Base-by-base conservation (phyloP, 2,797 vertebrate species). In the Scleropages formosus region DNA sequence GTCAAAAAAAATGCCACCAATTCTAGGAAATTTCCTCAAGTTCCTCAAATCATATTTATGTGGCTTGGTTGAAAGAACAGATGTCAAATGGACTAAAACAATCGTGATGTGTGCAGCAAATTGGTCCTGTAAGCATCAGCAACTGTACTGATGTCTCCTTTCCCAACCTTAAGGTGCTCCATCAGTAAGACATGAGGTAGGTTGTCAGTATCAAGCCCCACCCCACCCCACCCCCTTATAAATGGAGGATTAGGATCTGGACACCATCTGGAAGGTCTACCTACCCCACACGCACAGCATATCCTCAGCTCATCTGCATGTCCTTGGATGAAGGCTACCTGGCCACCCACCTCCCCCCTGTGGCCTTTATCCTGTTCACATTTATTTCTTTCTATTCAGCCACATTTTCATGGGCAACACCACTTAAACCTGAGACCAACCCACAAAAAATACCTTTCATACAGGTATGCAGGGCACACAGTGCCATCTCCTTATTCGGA, bases 321-420 rank as follows among this genome's bases (percentile, higher is more conserved):
- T 72, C 76, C 77, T 58, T 75, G 49, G 73, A 59, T 63, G 62
- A 31, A 66, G 71, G 58, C 49, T 70, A 60, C 65, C 66, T 61
- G 76, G 79, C 73, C 67, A 76, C 72, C 75, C 78, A 72, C 11
- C 51, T 31, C 26, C 51, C 18, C 73, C 62, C 78, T 81, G 81
- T 79, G 84, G 82, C 75, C 78, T 85, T 80, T 76, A 73, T 70
- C 77, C 80, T 65, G 74, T 72, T 78, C 77, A 62, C 72, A 78
- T 74, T 73, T 68, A 75, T 78, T 82, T 72, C 72, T 71, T 75
- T 79, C 76, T 75, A 75, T 66, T 75, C 77, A 24, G 24, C 47
- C 70, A 51, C 74, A 56, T 69, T 12, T 18, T 47, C 47, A 70
- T 78, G 11, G 26, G 46, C 46, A 62, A 9, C 26, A 15, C 61